Evolutionary conservation across 35 echinoderm and acorn worm genomes (phyloP), one percentile per base, ranked within the genome.

Genomic region (Ophiothrix spiculata): DNA sequence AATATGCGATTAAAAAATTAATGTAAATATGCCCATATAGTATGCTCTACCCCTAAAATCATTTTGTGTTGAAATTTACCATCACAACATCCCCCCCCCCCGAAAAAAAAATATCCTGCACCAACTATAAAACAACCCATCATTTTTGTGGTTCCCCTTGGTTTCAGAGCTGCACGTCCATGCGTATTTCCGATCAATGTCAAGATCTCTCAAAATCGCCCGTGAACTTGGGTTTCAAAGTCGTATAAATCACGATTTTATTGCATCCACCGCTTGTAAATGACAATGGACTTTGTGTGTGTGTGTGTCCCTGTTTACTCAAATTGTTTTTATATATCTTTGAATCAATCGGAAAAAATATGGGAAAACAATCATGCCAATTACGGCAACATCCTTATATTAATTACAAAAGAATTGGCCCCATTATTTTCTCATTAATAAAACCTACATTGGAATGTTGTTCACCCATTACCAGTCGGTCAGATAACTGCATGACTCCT

Each of bases 341-440:
- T 12, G 17, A 2, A 69, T 28, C 60, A 4, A 69, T n/a, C 16
- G 29, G 60, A 1, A 69, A 69, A 69, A 69, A 69, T 69, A 69
- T 69, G 60, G 60, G 23, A n/a, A 69, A 69, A n/a, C 25, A 69
- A 69, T 69, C 60, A 69, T 25, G 25, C 16, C 60, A 69, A 69
- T 69, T 69, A 69, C 60, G 3, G 60, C 17, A 15, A 69, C 60
- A 69, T 69, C 60, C 60, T 28, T 28, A 28, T 25, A 69, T 69
- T 69, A 69, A 69, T 69, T 69, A 69, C 60, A 69, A 69, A n/a
- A 69, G 60, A 69, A 69, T 69, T 69, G 60, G 25, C 16, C 6
- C 60, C 29, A 69, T 69, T 69, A 69, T 69, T 69, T 69, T 4
- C 60, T 28, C 17, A 69, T 69, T 69, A 15, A n/a, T n/a, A n/a